Percentiles rank a stretch among this genome's conserved stretches.
Evolutionary conservation across 2,888 invertebrate species (phyloP).

Genomic region (Aporophyla nigra): DNA sequence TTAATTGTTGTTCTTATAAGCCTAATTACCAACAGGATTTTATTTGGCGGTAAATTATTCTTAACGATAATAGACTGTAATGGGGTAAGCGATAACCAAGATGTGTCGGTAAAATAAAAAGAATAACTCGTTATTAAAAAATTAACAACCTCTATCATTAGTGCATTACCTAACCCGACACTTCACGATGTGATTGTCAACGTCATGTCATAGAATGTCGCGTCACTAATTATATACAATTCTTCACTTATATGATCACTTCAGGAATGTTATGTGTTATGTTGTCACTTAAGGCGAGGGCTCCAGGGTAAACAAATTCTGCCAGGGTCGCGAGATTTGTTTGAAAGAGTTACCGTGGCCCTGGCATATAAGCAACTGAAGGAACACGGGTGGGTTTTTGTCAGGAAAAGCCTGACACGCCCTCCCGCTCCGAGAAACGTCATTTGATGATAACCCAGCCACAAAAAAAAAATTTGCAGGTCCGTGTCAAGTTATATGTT

Average conservation of each 20-base stretch:
- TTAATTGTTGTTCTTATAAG: conserved; percentile 41
- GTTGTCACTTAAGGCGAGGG: too few relatives aligned
- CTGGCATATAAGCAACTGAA: too few relatives aligned
- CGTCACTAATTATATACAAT: background rate
- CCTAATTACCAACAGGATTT: conserved; percentile 41
- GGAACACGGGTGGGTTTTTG: too few relatives aligned
- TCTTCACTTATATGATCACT: background rate
- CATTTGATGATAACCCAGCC: too few relatives aligned
- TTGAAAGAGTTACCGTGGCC: too few relatives aligned
- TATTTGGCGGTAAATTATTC: conserved; percentile 47
- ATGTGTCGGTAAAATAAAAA: conserved; percentile 55
- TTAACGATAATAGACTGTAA: conserved; percentile 63
- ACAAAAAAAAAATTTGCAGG: too few relatives aligned
- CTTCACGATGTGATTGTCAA: conserved; percentile 8
- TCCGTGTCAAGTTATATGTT: too few relatives aligned
- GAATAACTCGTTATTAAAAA: conserved; percentile 58
- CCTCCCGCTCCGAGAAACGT: too few relatives aligned
- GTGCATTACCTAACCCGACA: conserved; percentile 33
- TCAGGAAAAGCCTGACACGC: too few relatives aligned
- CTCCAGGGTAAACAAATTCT: too few relatives aligned
- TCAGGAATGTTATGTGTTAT: background rate
- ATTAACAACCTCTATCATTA: conserved; percentile 49
- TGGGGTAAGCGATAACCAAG: conserved; percentile 45
- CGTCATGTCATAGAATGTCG: background rate
- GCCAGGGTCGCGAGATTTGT: too few relatives aligned